phyloP scores from a whole-genome alignment of 2,797 vertebrate genomes.

The Zonotrichia albicollis region DNA sequence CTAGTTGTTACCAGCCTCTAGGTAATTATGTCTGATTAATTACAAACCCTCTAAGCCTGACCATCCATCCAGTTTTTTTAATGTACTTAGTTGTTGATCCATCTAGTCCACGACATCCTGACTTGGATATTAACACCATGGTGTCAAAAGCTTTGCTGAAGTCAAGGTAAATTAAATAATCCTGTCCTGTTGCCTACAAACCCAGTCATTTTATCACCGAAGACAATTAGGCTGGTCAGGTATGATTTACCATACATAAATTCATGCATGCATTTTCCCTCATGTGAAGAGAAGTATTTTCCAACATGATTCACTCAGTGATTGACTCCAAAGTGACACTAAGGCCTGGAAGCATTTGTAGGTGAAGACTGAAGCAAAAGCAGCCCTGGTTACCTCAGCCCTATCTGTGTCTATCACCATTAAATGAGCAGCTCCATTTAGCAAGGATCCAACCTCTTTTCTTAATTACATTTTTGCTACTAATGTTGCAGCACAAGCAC shows the following conservation, averaged over 20 bases:
- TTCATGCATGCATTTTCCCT: neutral
- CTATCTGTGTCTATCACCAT: neutral
- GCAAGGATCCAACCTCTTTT: neutral
- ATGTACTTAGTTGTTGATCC: neutral
- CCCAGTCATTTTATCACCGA: neutral
- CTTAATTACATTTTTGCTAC: neutral
- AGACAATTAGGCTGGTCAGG: neutral
- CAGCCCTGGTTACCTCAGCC: neutral
- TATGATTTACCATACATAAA: neutral
- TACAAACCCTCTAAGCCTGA: neutral
- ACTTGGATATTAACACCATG: neutral
- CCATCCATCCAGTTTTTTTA: neutral
- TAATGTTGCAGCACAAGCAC: neutral
- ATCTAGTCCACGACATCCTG: neutral
- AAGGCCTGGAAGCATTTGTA: neutral
- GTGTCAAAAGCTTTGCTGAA: neutral
- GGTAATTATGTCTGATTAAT: neutral
- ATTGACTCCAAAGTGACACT: neutral
- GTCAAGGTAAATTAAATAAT: neutral
- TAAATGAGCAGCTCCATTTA: neutral
- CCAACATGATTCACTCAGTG: neutral
- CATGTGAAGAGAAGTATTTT: neutral
- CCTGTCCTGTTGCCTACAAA: neutral
- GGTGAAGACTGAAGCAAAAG: neutral
- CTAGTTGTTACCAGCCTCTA: neutral